Conservation (phyloP, 2,888 invertebrate genomes). For the Acanthosepion esculentum region DNA sequence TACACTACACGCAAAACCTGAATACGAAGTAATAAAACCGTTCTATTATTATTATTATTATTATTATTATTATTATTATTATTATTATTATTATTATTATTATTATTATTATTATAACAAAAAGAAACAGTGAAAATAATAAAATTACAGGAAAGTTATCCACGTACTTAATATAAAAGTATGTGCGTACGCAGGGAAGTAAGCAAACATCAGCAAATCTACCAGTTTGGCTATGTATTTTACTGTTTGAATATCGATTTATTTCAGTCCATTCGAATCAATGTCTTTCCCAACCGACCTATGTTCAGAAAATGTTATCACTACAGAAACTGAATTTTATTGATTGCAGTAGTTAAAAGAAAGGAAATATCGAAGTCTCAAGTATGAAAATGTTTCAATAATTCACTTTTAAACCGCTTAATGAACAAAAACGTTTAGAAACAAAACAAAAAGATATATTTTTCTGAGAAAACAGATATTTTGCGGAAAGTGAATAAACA, state of each 20-base stretch:
- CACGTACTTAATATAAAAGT: too few relatives aligned
- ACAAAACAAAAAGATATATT: background rate
- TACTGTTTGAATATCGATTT: background rate
- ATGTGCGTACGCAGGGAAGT: background rate
- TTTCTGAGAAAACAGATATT: background rate
- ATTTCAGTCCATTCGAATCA: background rate
- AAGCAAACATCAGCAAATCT: background rate
- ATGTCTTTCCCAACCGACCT: background rate
- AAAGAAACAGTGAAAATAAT: too few relatives aligned
- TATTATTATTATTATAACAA: too few relatives aligned
- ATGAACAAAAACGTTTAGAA: background rate
- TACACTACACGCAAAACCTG: too few relatives aligned
- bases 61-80: too few relatives aligned
- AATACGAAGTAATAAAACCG: too few relatives aligned
- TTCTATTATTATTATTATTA: too few relatives aligned
- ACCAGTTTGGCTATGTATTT: background rate
- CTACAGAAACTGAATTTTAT: background rate
- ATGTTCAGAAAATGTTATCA: background rate
- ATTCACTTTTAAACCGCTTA: background rate
- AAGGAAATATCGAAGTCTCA: background rate
- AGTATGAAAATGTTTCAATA: background rate
- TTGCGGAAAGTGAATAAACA: slow-evolving; percentile 33
- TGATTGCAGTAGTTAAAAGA: background rate
- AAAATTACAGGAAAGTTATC: too few relatives aligned
- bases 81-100: too few relatives aligned